These are phyloP conservation scores for Lepus europaeus DNA, from an alignment of 2,113 vertebrate species.

Conservation along the genomic window DNA sequence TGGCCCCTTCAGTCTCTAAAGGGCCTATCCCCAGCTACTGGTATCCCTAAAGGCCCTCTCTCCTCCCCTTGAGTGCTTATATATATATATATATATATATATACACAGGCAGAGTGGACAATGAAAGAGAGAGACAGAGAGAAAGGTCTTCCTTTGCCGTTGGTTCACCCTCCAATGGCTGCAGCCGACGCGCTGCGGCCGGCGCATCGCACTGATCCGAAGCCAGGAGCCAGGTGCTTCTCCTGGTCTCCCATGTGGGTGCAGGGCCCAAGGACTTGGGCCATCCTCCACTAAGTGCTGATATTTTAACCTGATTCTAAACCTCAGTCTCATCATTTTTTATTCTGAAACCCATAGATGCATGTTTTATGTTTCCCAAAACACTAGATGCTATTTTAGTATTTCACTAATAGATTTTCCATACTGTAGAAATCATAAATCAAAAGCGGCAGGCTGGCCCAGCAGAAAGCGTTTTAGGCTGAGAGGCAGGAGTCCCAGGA, in stretches of 20 bases:
- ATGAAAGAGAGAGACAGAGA: too few species aligned
- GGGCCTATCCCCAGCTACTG: not conserved
- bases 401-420: slow-evolving; percentile 62
- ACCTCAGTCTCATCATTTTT: slow-evolving; percentile 8
- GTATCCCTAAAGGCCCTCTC: too few species aligned
- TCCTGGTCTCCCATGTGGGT: too few species aligned
- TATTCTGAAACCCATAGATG: slow-evolving; percentile 20
- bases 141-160: too few species aligned
- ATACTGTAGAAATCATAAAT: slow-evolving; percentile 55
- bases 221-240: too few species aligned
- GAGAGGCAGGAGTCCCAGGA: not conserved
- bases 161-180: too few species aligned
- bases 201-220: too few species aligned
- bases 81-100: too few species aligned
- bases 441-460: not conserved
- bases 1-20: not conserved
- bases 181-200: too few species aligned
- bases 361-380: slow-evolving; percentile 55
- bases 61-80: too few species aligned
- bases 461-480: not conserved
- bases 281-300: not conserved
- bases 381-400: slow-evolving; percentile 64
- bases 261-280: too few species aligned
- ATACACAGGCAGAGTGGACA: too few species aligned
- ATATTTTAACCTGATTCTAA: slow-evolving; percentile 34